Percentiles rank a stretch among this genome's conserved stretches.
Evolutionary conservation across 2,888 invertebrate genomes (phyloP).

Genomic region (Eupsilia transversa): DNA sequence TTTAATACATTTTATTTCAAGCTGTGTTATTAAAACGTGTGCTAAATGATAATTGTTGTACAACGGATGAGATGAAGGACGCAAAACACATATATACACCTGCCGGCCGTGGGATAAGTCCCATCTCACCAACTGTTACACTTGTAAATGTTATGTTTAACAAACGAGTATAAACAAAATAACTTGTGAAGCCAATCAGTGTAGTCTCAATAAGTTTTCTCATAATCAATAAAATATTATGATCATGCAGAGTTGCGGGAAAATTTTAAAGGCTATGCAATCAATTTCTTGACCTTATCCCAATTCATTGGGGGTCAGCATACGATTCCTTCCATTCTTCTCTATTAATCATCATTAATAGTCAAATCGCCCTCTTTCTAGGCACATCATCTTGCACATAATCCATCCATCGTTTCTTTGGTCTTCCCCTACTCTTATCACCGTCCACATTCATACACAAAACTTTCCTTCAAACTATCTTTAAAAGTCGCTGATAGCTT

Average conservation of each 20-base stretch:
- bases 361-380: not conserved
- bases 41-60: conserved; percentile 55
- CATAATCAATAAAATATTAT: conserved; percentile 1
- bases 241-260: not conserved
- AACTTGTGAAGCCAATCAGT: not conserved
- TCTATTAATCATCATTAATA: not conserved
- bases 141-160: conserved; percentile 7
- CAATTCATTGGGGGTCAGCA: not conserved
- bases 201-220: not conserved
- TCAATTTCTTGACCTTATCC: not conserved
- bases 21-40: conserved; percentile 40
- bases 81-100: conserved; percentile 14
- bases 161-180: conserved; percentile 9
- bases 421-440: not conserved
- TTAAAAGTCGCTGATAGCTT: not conserved
- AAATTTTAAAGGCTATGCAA: not conserved
- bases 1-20: conserved; percentile 34
- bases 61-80: conserved; percentile 34
- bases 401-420: not conserved
- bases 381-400: not conserved
- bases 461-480: not conserved
- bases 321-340: not conserved
- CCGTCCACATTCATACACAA: not conserved
- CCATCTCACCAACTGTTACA: conserved; percentile 6
- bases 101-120: conserved; percentile 29